phyloP scores from a whole-genome alignment of 2,888 invertebrate genomes.

The Dysmachus trigonus region DNA sequence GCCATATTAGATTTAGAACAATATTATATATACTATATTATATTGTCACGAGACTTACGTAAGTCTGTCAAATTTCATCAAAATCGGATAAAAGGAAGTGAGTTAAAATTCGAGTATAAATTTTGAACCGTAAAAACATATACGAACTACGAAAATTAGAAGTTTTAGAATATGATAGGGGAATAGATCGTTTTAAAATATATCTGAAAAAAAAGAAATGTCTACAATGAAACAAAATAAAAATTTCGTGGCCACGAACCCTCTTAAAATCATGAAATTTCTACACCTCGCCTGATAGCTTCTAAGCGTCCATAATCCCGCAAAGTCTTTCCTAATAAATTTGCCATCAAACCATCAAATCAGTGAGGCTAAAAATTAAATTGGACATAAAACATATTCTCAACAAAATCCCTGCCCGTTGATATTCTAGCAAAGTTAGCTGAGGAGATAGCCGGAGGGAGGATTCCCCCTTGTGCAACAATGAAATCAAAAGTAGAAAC shows the following conservation, averaged over 20 bases:
- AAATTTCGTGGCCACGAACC: not conserved
- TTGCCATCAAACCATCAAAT: constrained; percentile 43
- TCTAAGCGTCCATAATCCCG: constrained; percentile 38
- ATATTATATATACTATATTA: too few species aligned
- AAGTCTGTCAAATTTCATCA: too few species aligned
- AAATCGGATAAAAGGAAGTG: too few species aligned
- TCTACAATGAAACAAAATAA: not conserved
- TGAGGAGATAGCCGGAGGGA: constrained; percentile 33
- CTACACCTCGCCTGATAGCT: constrained; percentile 12
- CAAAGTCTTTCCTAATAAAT: constrained; percentile 42
- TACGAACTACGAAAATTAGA: too few species aligned
- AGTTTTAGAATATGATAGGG: too few species aligned
- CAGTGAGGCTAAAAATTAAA: constrained; percentile 46
- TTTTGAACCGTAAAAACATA: too few species aligned
- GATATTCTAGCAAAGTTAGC: constrained; percentile 18
- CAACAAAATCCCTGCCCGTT: not conserved
- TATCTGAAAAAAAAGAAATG: not conserved
- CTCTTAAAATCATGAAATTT: not conserved
- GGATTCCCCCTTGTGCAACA: constrained; percentile 30
- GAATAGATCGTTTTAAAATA: too few species aligned
- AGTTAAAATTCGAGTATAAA: too few species aligned
- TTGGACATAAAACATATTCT: constrained; percentile 45
- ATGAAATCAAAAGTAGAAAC: constrained; percentile 37
- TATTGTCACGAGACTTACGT: too few species aligned
- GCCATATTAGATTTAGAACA: too few species aligned